Conservation (phyloP, 2,113 vertebrate genomes). For the Petrocephalus zakoni region DNA sequence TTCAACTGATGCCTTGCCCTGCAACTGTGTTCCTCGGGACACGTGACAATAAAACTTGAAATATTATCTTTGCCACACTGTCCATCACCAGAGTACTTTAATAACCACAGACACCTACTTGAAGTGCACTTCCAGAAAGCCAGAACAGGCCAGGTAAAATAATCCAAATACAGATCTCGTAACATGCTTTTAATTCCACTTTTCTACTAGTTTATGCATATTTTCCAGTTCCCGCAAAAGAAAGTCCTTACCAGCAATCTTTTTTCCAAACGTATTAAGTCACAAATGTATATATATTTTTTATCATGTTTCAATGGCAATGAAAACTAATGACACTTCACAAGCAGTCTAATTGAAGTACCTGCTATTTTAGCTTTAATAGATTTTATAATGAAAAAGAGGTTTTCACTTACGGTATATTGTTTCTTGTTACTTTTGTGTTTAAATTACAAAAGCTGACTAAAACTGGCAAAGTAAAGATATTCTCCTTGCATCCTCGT, state of each 20-base stretch:
- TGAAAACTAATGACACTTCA: constrained; percentile 18
- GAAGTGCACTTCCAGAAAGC: not conserved
- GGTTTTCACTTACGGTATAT: constrained; percentile 6
- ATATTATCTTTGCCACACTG: not conserved
- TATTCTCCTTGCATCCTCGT: not conserved
- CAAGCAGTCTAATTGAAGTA: constrained; percentile 10
- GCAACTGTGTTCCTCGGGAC: not conserved
- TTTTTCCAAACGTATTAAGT: not conserved
- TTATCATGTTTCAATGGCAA: constrained; percentile 18
- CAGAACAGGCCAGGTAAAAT: not conserved
- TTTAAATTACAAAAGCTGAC: constrained; percentile 6
- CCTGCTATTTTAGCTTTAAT: constrained; percentile 5
- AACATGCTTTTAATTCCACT: not conserved
- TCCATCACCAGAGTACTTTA: not conserved
- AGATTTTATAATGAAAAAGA: constrained; percentile 11
- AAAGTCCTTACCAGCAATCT: not conserved
- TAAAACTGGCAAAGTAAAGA: not conserved
- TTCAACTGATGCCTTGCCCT: not conserved
- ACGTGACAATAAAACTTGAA: not conserved
- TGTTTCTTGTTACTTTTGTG: constrained; percentile 11
- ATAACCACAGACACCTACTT: not conserved
- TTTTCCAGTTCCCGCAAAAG: not conserved
- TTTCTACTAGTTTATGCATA: constrained; percentile 2
- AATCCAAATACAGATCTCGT: not conserved
- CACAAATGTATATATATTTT: constrained; percentile 14